Conservation (phyloP, 2,113 vertebrate species). For the Oreotrochilus melanogaster region DNA sequence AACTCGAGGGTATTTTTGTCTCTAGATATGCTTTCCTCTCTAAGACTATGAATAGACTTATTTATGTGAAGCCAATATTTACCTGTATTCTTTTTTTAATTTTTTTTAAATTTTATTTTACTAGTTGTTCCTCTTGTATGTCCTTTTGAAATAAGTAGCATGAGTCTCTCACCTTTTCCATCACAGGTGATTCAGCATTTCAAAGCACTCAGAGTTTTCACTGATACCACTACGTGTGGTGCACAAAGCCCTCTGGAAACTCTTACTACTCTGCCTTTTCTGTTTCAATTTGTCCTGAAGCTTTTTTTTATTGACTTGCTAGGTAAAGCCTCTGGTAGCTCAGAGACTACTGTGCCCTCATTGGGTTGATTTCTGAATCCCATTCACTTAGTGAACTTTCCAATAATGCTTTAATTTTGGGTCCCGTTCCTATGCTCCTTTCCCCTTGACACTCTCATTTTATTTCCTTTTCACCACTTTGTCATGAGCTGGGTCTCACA, state of each 20-base stretch:
- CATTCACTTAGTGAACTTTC: background rate
- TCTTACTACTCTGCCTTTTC: background rate
- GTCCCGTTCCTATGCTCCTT: background rate
- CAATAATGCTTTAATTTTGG: background rate
- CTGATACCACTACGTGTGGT: background rate
- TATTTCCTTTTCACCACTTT: background rate
- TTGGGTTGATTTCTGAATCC: background rate
- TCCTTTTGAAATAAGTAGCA: background rate
- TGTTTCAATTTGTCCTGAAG: background rate
- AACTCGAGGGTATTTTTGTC: background rate
- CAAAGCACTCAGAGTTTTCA: background rate
- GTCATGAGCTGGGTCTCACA: fast-evolving
- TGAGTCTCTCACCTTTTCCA: background rate
- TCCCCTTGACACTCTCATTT: background rate
- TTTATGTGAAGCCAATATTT: background rate
- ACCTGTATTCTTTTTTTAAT: background rate
- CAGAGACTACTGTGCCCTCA: background rate
- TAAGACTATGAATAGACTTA: background rate
- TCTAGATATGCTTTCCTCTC: background rate
- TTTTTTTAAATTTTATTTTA: background rate
- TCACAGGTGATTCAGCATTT: background rate
- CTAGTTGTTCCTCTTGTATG: background rate
- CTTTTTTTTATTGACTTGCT: background rate
- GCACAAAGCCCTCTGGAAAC: background rate
- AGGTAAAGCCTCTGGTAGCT: background rate